Evolutionary conservation across 2,113 vertebrate species (phyloP), one percentile per base, ranked within the genome.

Genomic region (Siniperca knerii): DNA sequence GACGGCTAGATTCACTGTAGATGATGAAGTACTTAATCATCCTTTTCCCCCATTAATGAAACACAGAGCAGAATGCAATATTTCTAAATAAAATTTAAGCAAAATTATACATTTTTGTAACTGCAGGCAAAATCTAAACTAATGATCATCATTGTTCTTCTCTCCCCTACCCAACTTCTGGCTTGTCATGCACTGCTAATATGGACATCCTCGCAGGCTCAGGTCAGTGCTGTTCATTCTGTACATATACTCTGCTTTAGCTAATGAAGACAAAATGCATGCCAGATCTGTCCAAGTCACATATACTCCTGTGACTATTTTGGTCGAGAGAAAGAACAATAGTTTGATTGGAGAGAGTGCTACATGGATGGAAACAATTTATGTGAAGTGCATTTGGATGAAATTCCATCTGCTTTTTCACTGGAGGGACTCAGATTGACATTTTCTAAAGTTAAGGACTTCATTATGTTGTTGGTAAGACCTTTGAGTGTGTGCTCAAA

Each of bases 121-220:
- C 78, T 78, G 75, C 87, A 81, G 87, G 86, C 84, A 74, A 92
- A 87, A 89, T 86, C 90, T 78, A 95, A 96, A 98, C 97, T 99
- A 98, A 99, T 97, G 91, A 95, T 95, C 96, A 93, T 97, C 95
- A 95, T 97, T 98, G 97, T 97, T 97, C 96, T 96, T 94, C 91
- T 97, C 97, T 93, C 95, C 91, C 94, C 96, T 87, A 80, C 85
- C 95, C 93, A 94, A 97, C 96, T 94, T 97, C 92, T 93, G 94
- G 96, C 96, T 96, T 96, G 94, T 97, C 97, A 96, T 95, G 96
- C 96, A 96, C 96, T 97, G 97, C 97, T 98, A 97, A 97, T 96
- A 96, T 90, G 97, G 98, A 99, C 97, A 96, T 97, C 98, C 97
- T 93, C 97, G 96, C 98, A 99, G 97, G 98, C 98, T 97, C 97